phyloP scores from a whole-genome alignment of 2,113 vertebrate species.

The Eubucco bourcierii region DNA sequence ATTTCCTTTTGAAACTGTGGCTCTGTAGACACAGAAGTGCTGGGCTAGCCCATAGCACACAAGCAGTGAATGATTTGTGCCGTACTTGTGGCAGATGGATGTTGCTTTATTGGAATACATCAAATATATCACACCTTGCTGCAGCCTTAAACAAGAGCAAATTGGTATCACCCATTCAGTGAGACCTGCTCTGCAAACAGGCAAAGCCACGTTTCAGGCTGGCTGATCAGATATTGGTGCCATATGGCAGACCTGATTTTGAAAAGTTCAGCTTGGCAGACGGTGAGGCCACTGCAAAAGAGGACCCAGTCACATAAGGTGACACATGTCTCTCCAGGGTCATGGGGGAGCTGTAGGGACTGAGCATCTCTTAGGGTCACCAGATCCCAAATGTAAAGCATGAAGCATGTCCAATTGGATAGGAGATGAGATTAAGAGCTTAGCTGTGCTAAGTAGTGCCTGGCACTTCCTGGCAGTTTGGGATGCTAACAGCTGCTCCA shows the following conservation, averaged over 20 bases:
- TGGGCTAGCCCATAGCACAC: background rate
- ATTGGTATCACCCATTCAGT: background rate
- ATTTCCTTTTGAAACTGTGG: background rate
- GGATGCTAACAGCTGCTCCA: background rate
- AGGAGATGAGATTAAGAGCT: background rate
- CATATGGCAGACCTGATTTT: conserved; percentile 17
- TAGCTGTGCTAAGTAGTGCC: background rate
- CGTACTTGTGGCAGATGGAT: background rate
- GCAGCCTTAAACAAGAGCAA: background rate
- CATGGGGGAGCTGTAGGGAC: background rate
- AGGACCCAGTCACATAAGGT: background rate
- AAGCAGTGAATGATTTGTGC: background rate
- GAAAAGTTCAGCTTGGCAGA: background rate
- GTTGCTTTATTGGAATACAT: background rate
- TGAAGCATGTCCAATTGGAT: background rate
- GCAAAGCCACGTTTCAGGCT: background rate
- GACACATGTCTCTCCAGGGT: background rate
- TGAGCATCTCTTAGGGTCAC: background rate
- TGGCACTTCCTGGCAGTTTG: background rate
- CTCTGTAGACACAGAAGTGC: background rate
- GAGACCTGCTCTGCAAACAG: background rate
- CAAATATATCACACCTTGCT: background rate
- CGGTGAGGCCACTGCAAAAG: background rate
- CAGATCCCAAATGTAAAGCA: background rate
- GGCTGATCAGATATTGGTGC: background rate